A percentile compares a stretch with the other conserved stretches of the same genome.
Evolutionary conservation across 1,140 invertebrate genomes (phyloP).

Genomic region (Brachionus asplanchnoidis): DNA sequence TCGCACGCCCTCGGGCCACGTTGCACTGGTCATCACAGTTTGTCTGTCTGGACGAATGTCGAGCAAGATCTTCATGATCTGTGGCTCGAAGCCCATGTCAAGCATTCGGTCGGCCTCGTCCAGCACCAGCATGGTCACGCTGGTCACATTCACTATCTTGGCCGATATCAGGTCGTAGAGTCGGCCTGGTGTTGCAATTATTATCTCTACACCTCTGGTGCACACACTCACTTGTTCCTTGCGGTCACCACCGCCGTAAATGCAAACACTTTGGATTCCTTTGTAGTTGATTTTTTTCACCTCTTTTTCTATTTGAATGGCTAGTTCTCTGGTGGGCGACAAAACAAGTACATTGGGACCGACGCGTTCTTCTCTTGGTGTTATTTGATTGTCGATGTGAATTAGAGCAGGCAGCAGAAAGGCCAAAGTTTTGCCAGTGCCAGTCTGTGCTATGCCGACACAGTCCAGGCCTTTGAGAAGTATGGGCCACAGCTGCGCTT

Average conservation of each 20-base stretch:
- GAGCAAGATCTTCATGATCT: constrained; percentile 73
- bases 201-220: constrained; percentile 72
- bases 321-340: constrained; percentile 82
- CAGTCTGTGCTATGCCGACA: constrained; percentile 81
- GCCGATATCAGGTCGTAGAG: constrained; percentile 71
- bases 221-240: constrained; percentile 69
- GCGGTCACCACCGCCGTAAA: constrained; percentile 77
- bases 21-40: constrained; percentile 81
- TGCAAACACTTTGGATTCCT: constrained; percentile 74
- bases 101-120: constrained; percentile 79
- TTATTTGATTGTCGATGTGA: constrained; percentile 74
- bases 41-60: constrained; percentile 70
- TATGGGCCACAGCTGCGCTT: constrained; percentile 78
- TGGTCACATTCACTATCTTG: constrained; percentile 52
- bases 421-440: constrained; percentile 81
- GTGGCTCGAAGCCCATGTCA: constrained; percentile 80
- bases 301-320: constrained; percentile 82
- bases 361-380: constrained; percentile 63
- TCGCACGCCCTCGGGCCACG: constrained; percentile 77
- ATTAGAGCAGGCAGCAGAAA: constrained; percentile 83
- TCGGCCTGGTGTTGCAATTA: constrained; percentile 82
- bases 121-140: constrained; percentile 60
- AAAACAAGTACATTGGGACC: constrained; percentile 80
- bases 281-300: constrained; percentile 77
- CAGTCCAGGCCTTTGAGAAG: constrained; percentile 75